Conservation (phyloP, 2,113 vertebrate genomes). For the Aldabrachelys gigantea region DNA sequence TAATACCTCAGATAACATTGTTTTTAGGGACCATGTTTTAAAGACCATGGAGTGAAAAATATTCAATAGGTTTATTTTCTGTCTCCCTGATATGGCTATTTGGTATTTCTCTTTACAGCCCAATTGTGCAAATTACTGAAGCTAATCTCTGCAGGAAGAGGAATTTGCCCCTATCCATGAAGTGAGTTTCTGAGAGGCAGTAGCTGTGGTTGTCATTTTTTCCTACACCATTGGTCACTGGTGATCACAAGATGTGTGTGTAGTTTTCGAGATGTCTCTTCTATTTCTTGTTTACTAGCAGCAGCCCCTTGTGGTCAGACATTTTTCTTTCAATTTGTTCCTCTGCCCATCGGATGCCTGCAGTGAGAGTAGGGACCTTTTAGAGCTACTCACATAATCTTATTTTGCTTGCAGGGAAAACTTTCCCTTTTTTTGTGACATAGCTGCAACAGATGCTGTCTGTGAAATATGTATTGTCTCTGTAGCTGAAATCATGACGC, state of each 20-base stretch:
- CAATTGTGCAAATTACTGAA: background rate
- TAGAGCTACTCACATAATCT: background rate
- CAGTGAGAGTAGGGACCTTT: background rate
- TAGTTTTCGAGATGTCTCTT: background rate
- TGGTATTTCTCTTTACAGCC: background rate
- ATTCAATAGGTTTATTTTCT: background rate
- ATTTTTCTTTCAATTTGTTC: background rate
- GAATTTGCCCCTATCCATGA: background rate
- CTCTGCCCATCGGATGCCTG: background rate
- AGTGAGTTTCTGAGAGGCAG: background rate
- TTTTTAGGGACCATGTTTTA: background rate
- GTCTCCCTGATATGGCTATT: rapidly evolving
- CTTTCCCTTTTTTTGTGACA: background rate
- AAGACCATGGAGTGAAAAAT: background rate
- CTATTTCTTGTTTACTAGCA: background rate
- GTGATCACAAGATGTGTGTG: background rate
- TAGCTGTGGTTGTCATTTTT: background rate
- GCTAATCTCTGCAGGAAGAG: background rate
- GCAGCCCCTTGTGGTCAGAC: background rate
- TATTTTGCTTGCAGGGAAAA: background rate
- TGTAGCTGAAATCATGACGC: background rate
- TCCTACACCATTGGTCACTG: background rate
- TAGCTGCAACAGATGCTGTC: background rate
- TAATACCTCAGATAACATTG: background rate
- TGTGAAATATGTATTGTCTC: background rate